phyloP scores from a whole-genome alignment of 2,888 invertebrate species.

The Hypena proboscidalis region DNA sequence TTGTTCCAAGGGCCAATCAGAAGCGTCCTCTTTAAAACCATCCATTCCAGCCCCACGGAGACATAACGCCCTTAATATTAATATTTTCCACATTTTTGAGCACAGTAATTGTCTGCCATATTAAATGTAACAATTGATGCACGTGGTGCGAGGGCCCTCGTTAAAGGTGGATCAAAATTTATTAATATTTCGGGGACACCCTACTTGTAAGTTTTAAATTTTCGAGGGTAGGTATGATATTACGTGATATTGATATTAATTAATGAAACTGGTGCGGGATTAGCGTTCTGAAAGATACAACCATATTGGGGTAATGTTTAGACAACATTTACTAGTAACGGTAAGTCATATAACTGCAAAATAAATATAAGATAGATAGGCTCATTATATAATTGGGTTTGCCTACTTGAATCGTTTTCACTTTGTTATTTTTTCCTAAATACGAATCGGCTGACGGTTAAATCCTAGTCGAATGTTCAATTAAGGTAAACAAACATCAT shows the following conservation, averaged over 20 bases:
- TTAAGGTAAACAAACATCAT: too few relatives aligned
- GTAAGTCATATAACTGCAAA: too few relatives aligned
- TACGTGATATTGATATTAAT: conserved; percentile 10
- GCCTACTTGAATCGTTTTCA: too few relatives aligned
- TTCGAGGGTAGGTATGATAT: conserved; percentile 11
- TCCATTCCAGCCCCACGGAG: conserved; percentile 56
- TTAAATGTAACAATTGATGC: conserved; percentile 68
- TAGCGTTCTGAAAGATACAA: neutral
- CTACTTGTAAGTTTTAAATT: conserved; percentile 23
- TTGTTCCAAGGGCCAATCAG: conserved; percentile 44
- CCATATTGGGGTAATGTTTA: neutral
- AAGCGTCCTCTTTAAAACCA: conserved; percentile 43
- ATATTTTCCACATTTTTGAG: conserved; percentile 76
- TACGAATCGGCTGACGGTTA: too few relatives aligned
- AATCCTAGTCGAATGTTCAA: too few relatives aligned
- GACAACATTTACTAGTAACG: too few relatives aligned
- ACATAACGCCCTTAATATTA: conserved; percentile 69
- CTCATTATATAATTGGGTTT: too few relatives aligned
- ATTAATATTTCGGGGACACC: conserved; percentile 44
- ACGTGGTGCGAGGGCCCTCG: conserved; percentile 59
- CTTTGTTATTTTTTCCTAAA: too few relatives aligned
- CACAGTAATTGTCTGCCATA: conserved; percentile 76
- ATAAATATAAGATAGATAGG: too few relatives aligned
- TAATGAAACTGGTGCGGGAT: neutral
- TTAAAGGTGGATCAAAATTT: conserved; percentile 41